Evolutionary conservation across 2,113 vertebrate species (phyloP).

Genomic region (Hippopotamus amphibius): DNA sequence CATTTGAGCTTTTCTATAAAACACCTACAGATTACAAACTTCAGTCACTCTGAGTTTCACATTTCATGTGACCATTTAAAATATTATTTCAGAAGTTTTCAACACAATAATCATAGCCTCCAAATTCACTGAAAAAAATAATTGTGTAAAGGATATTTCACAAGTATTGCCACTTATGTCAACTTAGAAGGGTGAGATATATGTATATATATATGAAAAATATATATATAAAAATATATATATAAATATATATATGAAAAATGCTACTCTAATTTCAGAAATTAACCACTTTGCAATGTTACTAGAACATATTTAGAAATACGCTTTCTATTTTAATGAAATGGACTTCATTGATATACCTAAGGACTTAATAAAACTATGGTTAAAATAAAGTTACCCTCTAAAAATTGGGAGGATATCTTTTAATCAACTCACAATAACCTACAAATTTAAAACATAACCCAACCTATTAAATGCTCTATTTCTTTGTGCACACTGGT

Average conservation of each 20-base stretch:
- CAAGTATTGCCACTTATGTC: neutral
- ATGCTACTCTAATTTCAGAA: slow-evolving; percentile 27
- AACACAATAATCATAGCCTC: neutral
- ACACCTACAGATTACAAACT: neutral
- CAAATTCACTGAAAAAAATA: slow-evolving; percentile 14
- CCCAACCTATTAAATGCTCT: neutral
- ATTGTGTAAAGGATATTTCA: neutral
- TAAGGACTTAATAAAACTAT: slow-evolving; percentile 9
- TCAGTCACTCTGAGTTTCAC: neutral
- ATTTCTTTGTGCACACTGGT: neutral
- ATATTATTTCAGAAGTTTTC: neutral
- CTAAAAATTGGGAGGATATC: neutral
- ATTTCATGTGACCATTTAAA: neutral
- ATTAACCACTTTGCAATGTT: neutral
- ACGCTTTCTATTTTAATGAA: neutral
- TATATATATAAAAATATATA: neutral
- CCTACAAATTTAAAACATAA: slow-evolving; percentile 29
- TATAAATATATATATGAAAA: neutral
- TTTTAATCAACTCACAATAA: neutral
- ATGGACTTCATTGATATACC: neutral
- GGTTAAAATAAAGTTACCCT: slow-evolving; percentile 22
- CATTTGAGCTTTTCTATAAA: neutral
- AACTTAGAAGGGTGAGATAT: neutral
- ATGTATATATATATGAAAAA: neutral
- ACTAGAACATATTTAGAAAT: slow-evolving; percentile 15